Base-by-base conservation (phyloP, 2,797 vertebrate genomes). In the Galaxias olidus region DNA sequence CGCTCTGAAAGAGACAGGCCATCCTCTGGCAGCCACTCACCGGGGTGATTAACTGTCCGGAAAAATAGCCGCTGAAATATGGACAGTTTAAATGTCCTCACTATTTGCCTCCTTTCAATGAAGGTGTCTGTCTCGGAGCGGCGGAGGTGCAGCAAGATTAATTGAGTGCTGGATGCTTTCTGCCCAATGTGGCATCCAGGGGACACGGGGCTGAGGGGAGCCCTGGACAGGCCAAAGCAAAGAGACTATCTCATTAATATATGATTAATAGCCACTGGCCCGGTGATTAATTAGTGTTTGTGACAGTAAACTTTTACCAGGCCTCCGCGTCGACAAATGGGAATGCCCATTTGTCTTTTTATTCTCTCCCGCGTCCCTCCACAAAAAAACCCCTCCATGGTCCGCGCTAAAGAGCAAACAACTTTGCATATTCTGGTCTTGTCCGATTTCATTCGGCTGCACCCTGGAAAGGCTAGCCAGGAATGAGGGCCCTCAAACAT, bases 371-470 rank as follows among this genome's bases (percentile, higher is more conserved):
- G 52, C 65, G 61, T 57, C 51, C 56, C 72, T 66, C 15, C 66
- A 52, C 49, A 60, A 71, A 78, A 62, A 63, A 45, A 40, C 62
- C 20, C 62, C 73, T 58, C 57, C 44, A 17, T 54, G 78, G 75
- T 57, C 68, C 58, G 78, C 52, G 59, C 84, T 68, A 84, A 66
- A 76, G 67, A 75, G 83, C 51, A 61, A 80, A 85, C 41, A 69
- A 74, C 80, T 94, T 95, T 95, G 90, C 91, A 93, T 94, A 95
- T 95, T 94, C 94, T 89, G 78, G 90, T 94, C 93, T 93, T 93
- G 93, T 95, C 91, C 11, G 60, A 78, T 92, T 90, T 93, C 89
- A 91, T 95, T 92, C 90, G 79, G 83, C 87, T 66, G 84, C 86
- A 85, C 90, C 91, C 91, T 85, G 91, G 88, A 90, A 90, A 89